Evolutionary conservation across 2,797 vertebrate genomes (phyloP).

Genomic region (Mormyrus proboscirostris): DNA sequence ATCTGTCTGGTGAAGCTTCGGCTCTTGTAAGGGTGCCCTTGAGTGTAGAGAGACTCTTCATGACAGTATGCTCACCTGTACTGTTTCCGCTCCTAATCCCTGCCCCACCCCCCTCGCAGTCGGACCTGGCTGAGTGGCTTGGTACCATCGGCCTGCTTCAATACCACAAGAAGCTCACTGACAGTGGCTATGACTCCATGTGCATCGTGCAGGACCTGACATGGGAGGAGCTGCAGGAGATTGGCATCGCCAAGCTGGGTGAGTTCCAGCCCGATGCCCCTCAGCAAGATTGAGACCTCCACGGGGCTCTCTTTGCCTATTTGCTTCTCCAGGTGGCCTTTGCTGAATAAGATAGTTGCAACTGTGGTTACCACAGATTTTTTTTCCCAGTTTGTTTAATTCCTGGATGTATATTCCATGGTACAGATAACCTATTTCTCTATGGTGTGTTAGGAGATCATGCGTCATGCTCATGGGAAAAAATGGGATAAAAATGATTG

Average conservation of each 20-base stretch:
- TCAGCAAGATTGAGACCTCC: background rate
- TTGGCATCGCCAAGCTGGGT: constrained; percentile 91
- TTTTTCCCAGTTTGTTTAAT: background rate
- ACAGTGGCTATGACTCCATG: constrained; percentile 91
- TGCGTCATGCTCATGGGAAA: background rate
- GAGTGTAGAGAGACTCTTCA: background rate
- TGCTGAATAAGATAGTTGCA: background rate
- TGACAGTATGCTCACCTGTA: background rate
- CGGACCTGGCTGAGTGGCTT: constrained; percentile 82
- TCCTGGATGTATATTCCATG: background rate
- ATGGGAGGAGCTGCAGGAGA: constrained; percentile 96
- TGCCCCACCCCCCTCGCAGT: constrained; percentile 46
- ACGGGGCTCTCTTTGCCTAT: background rate
- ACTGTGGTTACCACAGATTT: background rate
- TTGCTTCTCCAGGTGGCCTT: background rate
- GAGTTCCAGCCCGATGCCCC: background rate
- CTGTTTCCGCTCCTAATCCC: constrained; percentile 1
- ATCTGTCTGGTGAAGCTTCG: background rate
- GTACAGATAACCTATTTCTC: background rate
- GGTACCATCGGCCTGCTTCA: constrained; percentile 80
- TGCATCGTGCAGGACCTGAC: constrained; percentile 85
- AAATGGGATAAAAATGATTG: background rate
- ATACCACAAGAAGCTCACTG: constrained; percentile 79
- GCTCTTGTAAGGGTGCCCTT: background rate
- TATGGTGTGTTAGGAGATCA: background rate